Conservation (phyloP, 2,888 invertebrate genomes). For the Drosophila differens region DNA sequence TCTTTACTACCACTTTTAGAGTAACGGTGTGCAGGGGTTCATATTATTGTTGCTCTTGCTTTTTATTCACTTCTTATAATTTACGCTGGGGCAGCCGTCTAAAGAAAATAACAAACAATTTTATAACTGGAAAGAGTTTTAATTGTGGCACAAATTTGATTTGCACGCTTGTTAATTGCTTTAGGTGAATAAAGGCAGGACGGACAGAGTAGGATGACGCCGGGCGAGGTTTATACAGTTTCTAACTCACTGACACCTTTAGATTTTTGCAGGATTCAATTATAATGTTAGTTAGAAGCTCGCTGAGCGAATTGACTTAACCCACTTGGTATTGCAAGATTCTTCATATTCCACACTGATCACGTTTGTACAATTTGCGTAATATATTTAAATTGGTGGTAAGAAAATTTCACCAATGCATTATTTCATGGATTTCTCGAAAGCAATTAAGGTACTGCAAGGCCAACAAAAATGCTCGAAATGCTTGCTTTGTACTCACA, state of each 20-base stretch:
- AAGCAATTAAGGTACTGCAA: conserved; percentile 46
- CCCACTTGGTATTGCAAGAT: neutral
- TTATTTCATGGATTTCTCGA: conserved; percentile 36
- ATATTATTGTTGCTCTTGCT: conserved; percentile 11
- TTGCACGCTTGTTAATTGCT: conserved; percentile 67
- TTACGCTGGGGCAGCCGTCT: conserved; percentile 24
- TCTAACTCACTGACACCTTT: neutral
- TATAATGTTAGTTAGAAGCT: neutral
- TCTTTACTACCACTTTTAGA: conserved; percentile 52
- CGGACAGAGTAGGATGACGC: neutral
- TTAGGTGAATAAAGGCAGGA: neutral
- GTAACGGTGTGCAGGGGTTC: conserved; percentile 26
- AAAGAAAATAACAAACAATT: conserved; percentile 50
- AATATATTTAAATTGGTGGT: conserved; percentile 7
- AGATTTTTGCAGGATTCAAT: neutral
- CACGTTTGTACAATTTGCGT: neutral
- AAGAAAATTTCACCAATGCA: conserved; percentile 1
- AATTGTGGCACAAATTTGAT: conserved; percentile 78
- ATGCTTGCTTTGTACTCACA: conserved; percentile 47
- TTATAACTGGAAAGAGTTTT: conserved; percentile 61
- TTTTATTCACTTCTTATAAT: conserved; percentile 35
- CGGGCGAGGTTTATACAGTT: neutral
- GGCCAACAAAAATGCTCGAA: conserved; percentile 41
- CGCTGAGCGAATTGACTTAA: neutral
- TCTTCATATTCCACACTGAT: neutral